These are phyloP conservation scores for Epirrhoe tristata DNA, from an alignment of 2,888 invertebrate genomes.

Conservation along the genomic window DNA sequence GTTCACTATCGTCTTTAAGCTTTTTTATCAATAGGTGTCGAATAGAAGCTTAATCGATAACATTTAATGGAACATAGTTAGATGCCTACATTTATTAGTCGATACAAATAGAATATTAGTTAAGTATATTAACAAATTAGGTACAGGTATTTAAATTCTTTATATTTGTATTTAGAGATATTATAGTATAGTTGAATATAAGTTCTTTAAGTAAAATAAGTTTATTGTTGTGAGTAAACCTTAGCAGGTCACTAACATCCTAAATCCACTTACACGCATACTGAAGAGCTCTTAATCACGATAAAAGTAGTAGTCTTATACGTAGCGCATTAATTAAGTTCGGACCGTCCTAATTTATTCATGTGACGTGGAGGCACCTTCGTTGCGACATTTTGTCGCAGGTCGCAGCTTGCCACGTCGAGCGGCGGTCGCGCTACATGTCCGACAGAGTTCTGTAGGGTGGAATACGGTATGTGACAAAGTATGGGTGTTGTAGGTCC, in stretches of 20 bases:
- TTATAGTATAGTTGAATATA: too few relatives aligned
- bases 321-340: constrained; percentile 75
- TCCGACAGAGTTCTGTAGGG: constrained; percentile 22
- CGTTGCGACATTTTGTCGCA: constrained; percentile 54
- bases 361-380: constrained; percentile 66
- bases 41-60: too few relatives aligned
- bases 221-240: background rate
- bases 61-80: too few relatives aligned
- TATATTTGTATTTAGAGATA: too few relatives aligned
- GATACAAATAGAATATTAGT: too few relatives aligned
- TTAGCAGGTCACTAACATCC: constrained; percentile 44
- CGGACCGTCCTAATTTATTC: constrained; percentile 77
- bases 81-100: too few relatives aligned
- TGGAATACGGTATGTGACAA: constrained; percentile 38
- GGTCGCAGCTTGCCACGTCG: constrained; percentile 60
- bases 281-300: constrained; percentile 66
- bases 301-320: constrained; percentile 67
- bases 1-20: too few relatives aligned
- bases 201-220: background rate
- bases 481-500: constrained; percentile 7
- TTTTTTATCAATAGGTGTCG: too few relatives aligned
- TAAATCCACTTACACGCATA: constrained; percentile 51
- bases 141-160: too few relatives aligned
- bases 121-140: too few relatives aligned
- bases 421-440: constrained; percentile 43